Evolutionary conservation across 2,797 vertebrate genomes (phyloP).

Genomic region (Acanthurus lineatus): DNA sequence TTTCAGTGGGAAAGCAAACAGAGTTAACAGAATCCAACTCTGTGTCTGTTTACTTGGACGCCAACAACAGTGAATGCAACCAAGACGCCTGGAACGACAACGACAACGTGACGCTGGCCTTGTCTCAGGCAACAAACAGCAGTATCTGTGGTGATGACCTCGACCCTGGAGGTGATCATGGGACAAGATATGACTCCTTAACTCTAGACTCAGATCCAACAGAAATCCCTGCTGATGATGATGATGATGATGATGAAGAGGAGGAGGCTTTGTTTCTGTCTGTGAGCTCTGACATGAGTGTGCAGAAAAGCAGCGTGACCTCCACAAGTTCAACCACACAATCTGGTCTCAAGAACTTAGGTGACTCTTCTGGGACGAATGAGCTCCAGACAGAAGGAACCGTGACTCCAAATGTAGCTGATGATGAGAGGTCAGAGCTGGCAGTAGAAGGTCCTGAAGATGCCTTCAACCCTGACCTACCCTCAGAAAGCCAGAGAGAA

Average conservation of each 20-base stretch:
- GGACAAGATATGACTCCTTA: conserved; percentile 38
- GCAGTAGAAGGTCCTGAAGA: neutral
- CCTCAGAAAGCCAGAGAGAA: conserved; percentile 45
- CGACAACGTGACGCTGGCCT: conserved; percentile 50
- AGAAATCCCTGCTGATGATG: conserved; percentile 68
- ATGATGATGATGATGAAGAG: conserved; percentile 67
- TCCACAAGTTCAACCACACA: conserved; percentile 37
- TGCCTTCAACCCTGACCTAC: neutral
- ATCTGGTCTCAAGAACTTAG: conserved; percentile 1
- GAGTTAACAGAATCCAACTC: conserved; percentile 73
- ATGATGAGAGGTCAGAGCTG: neutral
- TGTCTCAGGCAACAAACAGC: neutral
- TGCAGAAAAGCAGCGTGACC: conserved; percentile 44
- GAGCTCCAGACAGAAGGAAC: conserved; percentile 7
- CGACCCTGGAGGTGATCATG: conserved; percentile 21
- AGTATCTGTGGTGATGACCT: neutral
- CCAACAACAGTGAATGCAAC: conserved; percentile 49
- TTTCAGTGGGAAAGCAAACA: conserved; percentile 1
- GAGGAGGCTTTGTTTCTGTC: conserved; percentile 79
- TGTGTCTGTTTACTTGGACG: conserved; percentile 80
- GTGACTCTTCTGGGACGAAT: neutral
- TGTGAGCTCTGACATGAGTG: conserved; percentile 74
- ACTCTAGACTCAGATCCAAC: conserved; percentile 64
- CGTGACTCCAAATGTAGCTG: neutral
- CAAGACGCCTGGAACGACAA: conserved; percentile 65